Evolutionary conservation across 1,140 invertebrate genomes (phyloP).

Genomic region (Tachypleus tridentatus): DNA sequence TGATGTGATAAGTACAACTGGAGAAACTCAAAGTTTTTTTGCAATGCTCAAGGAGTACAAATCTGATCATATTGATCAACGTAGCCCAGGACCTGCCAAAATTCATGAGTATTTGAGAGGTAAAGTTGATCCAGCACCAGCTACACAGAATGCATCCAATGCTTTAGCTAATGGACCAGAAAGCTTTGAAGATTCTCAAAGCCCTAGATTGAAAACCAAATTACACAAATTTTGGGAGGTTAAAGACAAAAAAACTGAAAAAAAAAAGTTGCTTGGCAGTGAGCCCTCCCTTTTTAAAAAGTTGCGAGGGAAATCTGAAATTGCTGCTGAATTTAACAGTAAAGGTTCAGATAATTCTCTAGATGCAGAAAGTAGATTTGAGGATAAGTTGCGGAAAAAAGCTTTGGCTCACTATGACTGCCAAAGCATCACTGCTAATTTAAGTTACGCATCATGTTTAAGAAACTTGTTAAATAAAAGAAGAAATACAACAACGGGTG

Average conservation of each 20-base stretch:
- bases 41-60: slow-evolving; percentile 58
- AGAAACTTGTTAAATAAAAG: slow-evolving; percentile 50
- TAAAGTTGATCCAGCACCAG: slow-evolving; percentile 24
- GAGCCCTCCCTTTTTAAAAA: not conserved
- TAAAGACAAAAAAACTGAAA: not conserved
- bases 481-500: slow-evolving; percentile 77
- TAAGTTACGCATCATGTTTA: slow-evolving; percentile 46
- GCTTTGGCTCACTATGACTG: slow-evolving; percentile 88
- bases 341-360: not conserved
- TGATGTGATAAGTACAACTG: slow-evolving; percentile 44
- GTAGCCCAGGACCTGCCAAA: slow-evolving; percentile 43
- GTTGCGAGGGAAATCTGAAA: not conserved
- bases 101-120: slow-evolving; percentile 46
- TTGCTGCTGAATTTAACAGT: not conserved
- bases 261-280: not conserved
- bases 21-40: slow-evolving; percentile 51
- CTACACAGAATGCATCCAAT: slow-evolving; percentile 28
- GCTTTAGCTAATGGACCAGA: slow-evolving; percentile 25
- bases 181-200: slow-evolving; percentile 33
- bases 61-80: slow-evolving; percentile 44
- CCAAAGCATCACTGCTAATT: slow-evolving; percentile 73
- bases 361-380: slow-evolving; percentile 25
- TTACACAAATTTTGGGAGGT: slow-evolving; percentile 53
- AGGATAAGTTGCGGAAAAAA: slow-evolving; percentile 42
- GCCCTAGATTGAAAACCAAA: slow-evolving; percentile 60